Conservation (phyloP, 2,797 vertebrate genomes). For the Notamacropus eugenii region DNA sequence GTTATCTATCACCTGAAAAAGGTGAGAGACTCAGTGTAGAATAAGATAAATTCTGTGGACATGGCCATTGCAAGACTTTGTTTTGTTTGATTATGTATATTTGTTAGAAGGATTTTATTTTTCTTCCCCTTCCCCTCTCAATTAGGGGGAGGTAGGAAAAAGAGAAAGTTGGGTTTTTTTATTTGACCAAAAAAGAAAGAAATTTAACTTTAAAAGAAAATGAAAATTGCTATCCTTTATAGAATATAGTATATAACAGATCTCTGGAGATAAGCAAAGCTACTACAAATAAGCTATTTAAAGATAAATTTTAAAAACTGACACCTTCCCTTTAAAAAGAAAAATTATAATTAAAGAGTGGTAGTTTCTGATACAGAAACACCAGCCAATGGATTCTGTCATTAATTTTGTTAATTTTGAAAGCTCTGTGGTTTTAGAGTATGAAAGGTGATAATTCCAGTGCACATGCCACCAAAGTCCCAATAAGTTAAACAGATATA, state of each 20-base stretch:
- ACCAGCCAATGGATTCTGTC: conserved; percentile 4
- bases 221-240: conserved; percentile 13
- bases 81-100: not conserved
- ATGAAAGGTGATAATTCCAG: not conserved
- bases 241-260: conserved; percentile 24
- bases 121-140: not conserved
- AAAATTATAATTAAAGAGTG: conserved; percentile 7
- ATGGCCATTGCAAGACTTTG: not conserved
- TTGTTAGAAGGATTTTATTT: not conserved
- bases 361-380: conserved; percentile 8
- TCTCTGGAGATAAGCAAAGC: not conserved
- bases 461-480: not conserved
- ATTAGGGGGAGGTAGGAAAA: not conserved
- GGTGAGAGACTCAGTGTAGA: not conserved
- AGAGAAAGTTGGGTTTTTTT: not conserved
- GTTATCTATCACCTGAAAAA: not conserved
- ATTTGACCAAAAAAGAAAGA: not conserved
- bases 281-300: not conserved
- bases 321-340: conserved; percentile 16
- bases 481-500: not conserved
- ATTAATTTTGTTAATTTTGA: not conserved
- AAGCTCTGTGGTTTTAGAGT: conserved; percentile 18
- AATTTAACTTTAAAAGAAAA: not conserved
- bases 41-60: not conserved
- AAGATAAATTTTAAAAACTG: not conserved